Base-by-base conservation (phyloP, 2,797 vertebrate species). In the Notoglanidium macrostoma region DNA sequence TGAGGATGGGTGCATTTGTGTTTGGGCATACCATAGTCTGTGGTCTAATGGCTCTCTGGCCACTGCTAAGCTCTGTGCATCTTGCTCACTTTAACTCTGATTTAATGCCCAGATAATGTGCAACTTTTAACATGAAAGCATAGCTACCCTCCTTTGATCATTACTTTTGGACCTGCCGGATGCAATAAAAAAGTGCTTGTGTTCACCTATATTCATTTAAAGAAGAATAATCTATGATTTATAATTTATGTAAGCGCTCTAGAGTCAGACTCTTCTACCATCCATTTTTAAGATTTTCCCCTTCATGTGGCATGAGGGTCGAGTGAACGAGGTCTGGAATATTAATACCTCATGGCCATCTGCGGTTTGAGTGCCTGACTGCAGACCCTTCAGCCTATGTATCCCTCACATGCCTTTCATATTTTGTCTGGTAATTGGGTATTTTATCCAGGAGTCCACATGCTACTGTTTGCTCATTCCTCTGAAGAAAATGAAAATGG, bases 1-100 rank as follows among this genome's bases (percentile, higher is more conserved):
- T 91, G 93, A 94, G 93, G 93, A 93, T 92, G 94, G 77, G 35
- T 12, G 40, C 54, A 78, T 86, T 86, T 86, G 72, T 81, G 54
- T 68, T 83, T n/a, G 14, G 11, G 40, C 78, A 70, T 79, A 72
- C 85, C 61, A 57, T 59, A 32, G 59, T 59, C n/a, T 78, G 54
- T 57, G 49, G 35, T 77, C 49, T 83, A 49, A 72, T 88, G 11
- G 32, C 49, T 63, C 55, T 73, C 5, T 85, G 55, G 44, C 12
- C 44, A 72, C 55, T 83, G 32, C 49, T 49, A 32, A 35, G 54
- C 44, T 29, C 68, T 74, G 49, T 88, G 26, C 74, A 40, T 54
- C 65, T n/a, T 44, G 44, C 8, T 88, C 26, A 51, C 6, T 46
- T 51, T 17, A 1, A 29, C 9, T 57, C 12, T 88, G 51, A 85